Percentiles rank a stretch among this genome's conserved stretches.
Conservation (phyloP, 2,113 vertebrate species). For the Cyanistes caeruleus region DNA sequence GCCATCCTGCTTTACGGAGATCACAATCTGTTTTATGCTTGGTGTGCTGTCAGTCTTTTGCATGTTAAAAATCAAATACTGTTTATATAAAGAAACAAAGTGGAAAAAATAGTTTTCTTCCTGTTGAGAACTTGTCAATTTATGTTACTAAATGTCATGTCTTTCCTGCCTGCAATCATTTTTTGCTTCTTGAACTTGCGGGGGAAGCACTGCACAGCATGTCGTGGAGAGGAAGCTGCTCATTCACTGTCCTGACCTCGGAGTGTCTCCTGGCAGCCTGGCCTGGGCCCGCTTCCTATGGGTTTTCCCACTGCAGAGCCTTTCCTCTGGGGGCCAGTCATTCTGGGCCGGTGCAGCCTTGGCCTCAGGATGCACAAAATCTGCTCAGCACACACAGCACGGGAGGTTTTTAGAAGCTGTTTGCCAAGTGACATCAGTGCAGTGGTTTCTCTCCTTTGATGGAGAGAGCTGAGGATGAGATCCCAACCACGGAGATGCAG, state of each 20-base stretch:
- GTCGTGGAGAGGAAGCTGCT: background rate
- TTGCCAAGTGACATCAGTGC: fast-evolving
- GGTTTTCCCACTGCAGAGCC: conserved; percentile 20
- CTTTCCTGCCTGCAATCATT: background rate
- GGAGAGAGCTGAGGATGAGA: background rate
- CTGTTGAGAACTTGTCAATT: conserved; percentile 28
- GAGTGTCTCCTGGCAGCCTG: background rate
- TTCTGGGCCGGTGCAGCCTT: background rate
- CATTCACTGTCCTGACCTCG: background rate
- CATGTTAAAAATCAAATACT: background rate
- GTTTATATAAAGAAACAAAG: conserved; percentile 32
- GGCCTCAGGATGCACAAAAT: background rate
- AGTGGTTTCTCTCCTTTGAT: background rate
- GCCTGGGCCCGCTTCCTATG: background rate
- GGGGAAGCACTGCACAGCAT: background rate
- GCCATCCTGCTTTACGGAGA: conserved; percentile 17
- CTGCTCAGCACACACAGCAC: background rate
- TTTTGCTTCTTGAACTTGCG: background rate
- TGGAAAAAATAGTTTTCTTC: background rate
- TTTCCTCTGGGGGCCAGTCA: background rate
- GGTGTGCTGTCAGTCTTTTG: background rate
- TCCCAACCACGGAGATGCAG: background rate
- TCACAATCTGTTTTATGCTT: conserved; percentile 4
- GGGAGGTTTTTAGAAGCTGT: background rate
- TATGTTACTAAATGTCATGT: conserved; percentile 6